Evolutionary conservation across 1,140 invertebrate species (phyloP).

Genomic region (Micrasema minimum): DNA sequence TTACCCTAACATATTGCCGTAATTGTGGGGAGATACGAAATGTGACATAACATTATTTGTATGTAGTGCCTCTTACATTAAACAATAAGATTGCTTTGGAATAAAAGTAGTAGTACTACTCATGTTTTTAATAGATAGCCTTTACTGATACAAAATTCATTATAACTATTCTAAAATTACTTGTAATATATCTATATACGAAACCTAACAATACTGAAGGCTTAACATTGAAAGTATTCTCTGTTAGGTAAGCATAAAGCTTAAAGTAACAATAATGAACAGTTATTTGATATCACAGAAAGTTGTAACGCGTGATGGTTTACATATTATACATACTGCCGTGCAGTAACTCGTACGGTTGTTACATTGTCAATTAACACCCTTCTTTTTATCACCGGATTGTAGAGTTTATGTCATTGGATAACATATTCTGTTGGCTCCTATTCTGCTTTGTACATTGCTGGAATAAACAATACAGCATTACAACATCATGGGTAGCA

Average conservation of each 20-base stretch:
- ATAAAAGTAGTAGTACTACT: neutral
- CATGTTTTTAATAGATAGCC: neutral
- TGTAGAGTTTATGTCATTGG: conserved; percentile 64
- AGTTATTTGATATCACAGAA: conserved; percentile 53
- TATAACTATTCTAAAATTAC: conserved; percentile 36
- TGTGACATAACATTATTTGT: neutral
- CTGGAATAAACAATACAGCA: conserved; percentile 58
- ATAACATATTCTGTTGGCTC: conserved; percentile 65
- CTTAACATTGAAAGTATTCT: conserved; percentile 47
- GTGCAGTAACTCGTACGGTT: conserved; percentile 41
- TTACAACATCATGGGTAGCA: too few species aligned
- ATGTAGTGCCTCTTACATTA: conserved; percentile 4
- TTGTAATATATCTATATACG: conserved; percentile 40
- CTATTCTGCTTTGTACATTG: conserved; percentile 61
- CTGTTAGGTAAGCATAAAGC: conserved; percentile 49
- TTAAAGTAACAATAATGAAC: conserved; percentile 52
- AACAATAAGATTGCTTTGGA: conserved; percentile 8
- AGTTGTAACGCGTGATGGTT: conserved; percentile 52
- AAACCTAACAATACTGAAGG: conserved; percentile 51
- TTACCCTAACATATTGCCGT: neutral
- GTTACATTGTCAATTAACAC: conserved; percentile 11
- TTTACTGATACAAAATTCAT: conserved; percentile 34
- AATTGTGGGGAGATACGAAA: too few species aligned
- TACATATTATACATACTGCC: conserved; percentile 34
- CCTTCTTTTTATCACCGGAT: conserved; percentile 62